Evolutionary conservation across 2,888 invertebrate genomes (phyloP), one percentile per base, ranked within the genome.

Genomic region (Trileptium ribeirensis): DNA sequence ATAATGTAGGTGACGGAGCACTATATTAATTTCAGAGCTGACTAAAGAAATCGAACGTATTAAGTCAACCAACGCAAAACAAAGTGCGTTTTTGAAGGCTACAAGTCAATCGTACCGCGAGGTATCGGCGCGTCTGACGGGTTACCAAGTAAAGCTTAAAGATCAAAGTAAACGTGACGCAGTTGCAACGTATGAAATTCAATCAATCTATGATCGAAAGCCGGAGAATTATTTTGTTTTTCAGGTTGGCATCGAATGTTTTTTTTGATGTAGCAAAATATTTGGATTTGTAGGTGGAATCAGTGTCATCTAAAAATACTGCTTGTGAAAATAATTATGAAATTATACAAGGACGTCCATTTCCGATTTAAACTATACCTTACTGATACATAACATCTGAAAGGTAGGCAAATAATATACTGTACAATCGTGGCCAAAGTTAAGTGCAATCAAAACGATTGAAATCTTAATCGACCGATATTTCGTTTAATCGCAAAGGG

Each of bases 101-200:
- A 75, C 77, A 8, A 19, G 8, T n/a, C 34, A 38, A 36, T n/a
- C n/a, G 29, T 75, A 75, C 36, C 77, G 77, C 37, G 77, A 75
- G n/a, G 37, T 75, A 8, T 36, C 38, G 8, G 29, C 34, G 38
- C 15, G 2, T 2, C 37, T 75, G 34, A 75, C 77, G 37, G 77
- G 77, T n/a, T 75, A 75, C n/a, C 77, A 75, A 39, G 77, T 75
- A 2, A 75, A 75, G 38, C 77, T 75, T n/a, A 75, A 75, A 39
- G 77, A 75, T 36, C 77, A 75, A 2, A 38, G 37, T 8, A 36
- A 75, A 38, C 34, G 77, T n/a, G 38, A 75, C n/a, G 8, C 51
- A 8, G n/a, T 38, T 3, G n/a, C 36, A n/a, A 75, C 77, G 29
- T 75, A 75, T 36, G 34, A 75, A 39, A 39, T 75, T 36, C 36